Conservation (phyloP, 2,797 vertebrate species). For the Carcharodon carcharias region DNA sequence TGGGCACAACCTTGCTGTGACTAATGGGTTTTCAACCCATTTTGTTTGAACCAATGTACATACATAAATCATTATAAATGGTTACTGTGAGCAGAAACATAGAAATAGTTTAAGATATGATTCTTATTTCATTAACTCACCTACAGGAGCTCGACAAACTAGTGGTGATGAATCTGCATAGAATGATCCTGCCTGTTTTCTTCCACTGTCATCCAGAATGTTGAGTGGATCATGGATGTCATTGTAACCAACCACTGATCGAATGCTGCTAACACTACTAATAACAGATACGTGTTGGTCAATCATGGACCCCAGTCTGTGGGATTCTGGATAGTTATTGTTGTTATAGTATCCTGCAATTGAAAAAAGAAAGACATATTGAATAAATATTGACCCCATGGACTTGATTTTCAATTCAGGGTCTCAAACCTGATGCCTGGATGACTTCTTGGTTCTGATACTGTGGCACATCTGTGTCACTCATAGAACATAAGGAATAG, state of each 20-base stretch:
- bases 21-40: neutral
- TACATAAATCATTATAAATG: neutral
- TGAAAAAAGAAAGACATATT: constrained; percentile 40
- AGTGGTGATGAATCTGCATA: constrained; percentile 66
- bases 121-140: constrained; percentile 48
- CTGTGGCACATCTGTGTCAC: too few relatives aligned
- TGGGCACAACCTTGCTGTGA: neutral
- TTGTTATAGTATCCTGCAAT: constrained; percentile 77
- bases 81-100: neutral
- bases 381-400: neutral
- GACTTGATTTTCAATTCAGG: neutral
- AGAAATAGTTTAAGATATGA: neutral
- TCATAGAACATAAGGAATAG: neutral
- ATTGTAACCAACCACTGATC: constrained; percentile 64
- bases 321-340: constrained; percentile 70
- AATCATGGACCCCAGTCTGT: constrained; percentile 78
- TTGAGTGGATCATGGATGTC: constrained; percentile 91
- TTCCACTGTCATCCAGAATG: constrained; percentile 76
- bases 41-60: neutral
- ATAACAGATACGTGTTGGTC: constrained; percentile 97
- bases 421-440: neutral
- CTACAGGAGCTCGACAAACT: constrained; percentile 57
- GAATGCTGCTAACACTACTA: constrained; percentile 79
- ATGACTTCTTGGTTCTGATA: neutral
- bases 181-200: constrained; percentile 65